These are phyloP conservation scores for Acanthurus lineatus DNA, from an alignment of 2,797 vertebrate genomes.

Conservation along the genomic window DNA sequence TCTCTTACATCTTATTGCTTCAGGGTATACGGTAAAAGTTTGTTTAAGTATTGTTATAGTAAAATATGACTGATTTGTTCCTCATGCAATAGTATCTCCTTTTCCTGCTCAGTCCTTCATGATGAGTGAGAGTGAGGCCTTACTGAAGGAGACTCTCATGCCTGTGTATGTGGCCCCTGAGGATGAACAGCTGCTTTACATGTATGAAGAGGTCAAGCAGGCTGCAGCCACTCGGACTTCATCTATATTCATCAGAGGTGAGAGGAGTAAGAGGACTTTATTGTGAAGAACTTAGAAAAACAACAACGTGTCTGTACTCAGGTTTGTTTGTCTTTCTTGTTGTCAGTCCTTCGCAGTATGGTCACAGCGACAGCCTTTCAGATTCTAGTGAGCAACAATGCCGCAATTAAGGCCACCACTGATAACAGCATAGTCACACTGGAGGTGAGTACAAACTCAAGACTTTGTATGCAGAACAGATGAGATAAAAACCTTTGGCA, in stretches of 20 bases:
- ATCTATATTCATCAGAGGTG: conserved; percentile 85
- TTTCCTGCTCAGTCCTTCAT: conserved; percentile 81
- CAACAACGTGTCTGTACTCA: not conserved
- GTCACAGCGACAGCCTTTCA: conserved; percentile 87
- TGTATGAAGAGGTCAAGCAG: conserved; percentile 86
- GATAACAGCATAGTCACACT: conserved; percentile 83
- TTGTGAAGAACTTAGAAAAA: not conserved
- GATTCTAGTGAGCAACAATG: conserved; percentile 85
- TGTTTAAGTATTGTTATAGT: conserved; percentile 6
- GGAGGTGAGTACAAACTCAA: conserved; percentile 78
- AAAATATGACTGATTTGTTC: too few relatives aligned
- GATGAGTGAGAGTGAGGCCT: conserved; percentile 79
- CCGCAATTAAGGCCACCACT: conserved; percentile 80
- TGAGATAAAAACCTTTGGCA: not conserved
- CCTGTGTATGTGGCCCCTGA: conserved; percentile 85
- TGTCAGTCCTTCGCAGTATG: conserved; percentile 85
- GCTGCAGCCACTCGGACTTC: conserved; percentile 80
- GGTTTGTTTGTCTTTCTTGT: conserved; percentile 6
- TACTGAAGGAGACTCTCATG: conserved; percentile 81
- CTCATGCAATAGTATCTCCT: not conserved
- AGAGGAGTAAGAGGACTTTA: conserved; percentile 17
- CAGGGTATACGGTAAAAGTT: conserved; percentile 14
- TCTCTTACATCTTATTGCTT: not conserved
- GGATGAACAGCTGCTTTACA: conserved; percentile 84
- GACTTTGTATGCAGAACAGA: not conserved